A percentile compares a stretch with the other conserved stretches of the same genome.
phyloP scores from a whole-genome alignment of 2,113 vertebrate species.

The Tachysurus fulvidraco region DNA sequence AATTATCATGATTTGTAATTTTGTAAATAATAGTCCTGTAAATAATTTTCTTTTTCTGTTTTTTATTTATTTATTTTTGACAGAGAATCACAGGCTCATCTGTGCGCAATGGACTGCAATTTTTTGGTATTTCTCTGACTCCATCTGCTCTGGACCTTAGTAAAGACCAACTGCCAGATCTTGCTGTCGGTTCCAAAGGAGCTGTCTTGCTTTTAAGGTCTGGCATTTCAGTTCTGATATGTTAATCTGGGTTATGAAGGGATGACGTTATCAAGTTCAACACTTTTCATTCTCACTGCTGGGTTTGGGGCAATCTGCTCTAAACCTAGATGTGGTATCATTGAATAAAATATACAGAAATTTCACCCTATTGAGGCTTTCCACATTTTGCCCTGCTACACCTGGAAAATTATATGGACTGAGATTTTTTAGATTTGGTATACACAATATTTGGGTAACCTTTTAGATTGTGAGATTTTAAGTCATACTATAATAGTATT shows the following conservation, averaged over 20 bases:
- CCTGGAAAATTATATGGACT: neutral
- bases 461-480: no score
- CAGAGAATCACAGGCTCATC: slow-evolving; percentile 69
- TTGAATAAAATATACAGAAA: neutral
- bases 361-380: neutral
- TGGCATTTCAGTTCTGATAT: neutral
- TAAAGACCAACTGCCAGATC: slow-evolving; percentile 62
- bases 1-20: no score
- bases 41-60: neutral
- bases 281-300: neutral
- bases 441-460: no score
- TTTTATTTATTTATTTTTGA: neutral
- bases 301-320: no score
- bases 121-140: slow-evolving; percentile 72
- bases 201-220: slow-evolving; percentile 71
- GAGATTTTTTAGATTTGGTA: neutral
- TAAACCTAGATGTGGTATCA: neutral
- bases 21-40: neutral
- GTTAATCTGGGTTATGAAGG: no score
- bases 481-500: no score
- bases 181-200: slow-evolving; percentile 73
- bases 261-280: neutral
- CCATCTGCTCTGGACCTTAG: slow-evolving; percentile 65
- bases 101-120: slow-evolving; percentile 56
- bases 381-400: neutral